Evolutionary conservation across 23 tunicate genomes (phyloP), one percentile per base, ranked within the genome.

Genomic region (Trididemnum miniatum): DNA sequence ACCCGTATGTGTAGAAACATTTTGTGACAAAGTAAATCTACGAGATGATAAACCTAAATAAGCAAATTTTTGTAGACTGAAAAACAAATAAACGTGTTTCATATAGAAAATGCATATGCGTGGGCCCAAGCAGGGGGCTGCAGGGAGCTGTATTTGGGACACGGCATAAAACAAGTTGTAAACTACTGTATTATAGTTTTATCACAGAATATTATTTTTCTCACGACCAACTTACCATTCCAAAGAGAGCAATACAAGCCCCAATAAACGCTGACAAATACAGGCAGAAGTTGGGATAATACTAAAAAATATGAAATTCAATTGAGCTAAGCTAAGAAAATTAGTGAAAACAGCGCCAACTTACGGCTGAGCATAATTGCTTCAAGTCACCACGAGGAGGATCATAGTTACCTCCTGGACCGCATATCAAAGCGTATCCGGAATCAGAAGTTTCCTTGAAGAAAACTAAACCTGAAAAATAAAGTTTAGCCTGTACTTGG

Each of bases 141-240:
- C n/a, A n/a, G n/a, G n/a, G n/a, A n/a, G n/a, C n/a, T n/a, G n/a
- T n/a, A n/a, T n/a, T n/a, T n/a, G n/a, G n/a, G n/a, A n/a, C n/a
- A n/a, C n/a, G n/a, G n/a, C n/a, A n/a, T n/a, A n/a, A n/a, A n/a
- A n/a, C n/a, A n/a, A n/a, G n/a, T n/a, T n/a, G n/a, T n/a, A n/a
- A n/a, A n/a, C n/a, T n/a, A n/a, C n/a, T n/a, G n/a, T n/a, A n/a
- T n/a, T n/a, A n/a, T n/a, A n/a, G n/a, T n/a, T n/a, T n/a, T n/a
- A n/a, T n/a, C n/a, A n/a, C n/a, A n/a, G n/a, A n/a, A n/a, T n/a
- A n/a, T n/a, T n/a, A n/a, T n/a, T n/a, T n/a, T n/a, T n/a, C n/a
- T n/a, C n/a, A n/a, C n/a, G n/a, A n/a, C n/a, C n/a, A n/a, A 38
- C 96, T 73, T 69, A 91, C 97, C 97, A 85, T 81, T 35, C 84